Base-by-base conservation (phyloP, 2,888 invertebrate genomes). In the Falcaria lacertinaria region DNA sequence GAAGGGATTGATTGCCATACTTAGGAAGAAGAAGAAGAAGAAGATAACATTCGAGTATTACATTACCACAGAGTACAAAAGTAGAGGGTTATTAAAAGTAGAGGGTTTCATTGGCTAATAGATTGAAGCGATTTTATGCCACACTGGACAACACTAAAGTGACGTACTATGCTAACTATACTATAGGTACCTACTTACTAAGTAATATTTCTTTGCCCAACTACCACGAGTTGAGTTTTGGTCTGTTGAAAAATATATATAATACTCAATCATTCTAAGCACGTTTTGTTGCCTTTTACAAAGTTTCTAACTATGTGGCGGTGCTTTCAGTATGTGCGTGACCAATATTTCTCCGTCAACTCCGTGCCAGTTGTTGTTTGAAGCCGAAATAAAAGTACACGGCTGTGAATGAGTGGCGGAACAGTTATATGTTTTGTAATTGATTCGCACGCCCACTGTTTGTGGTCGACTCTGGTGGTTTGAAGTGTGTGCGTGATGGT, bases 341-440 rank as follows among this genome's bases (percentile, higher is more conserved):
- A 57, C 60, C 50, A 43, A 52, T 47, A 61, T 63, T 60, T 64
- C 57, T 54, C 45, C 53, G n/a, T n/a, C n/a, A n/a, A n/a, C n/a
- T n/a, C n/a, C n/a, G 51, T 64, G 54, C 49, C 52, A 59, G 57
- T 68, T 62, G 50, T 64, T 60, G 56, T 61, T 55, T 68, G 58
- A 54, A 60, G 57, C 63, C 61, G 54, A 60, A 68, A 57, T 52
- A 50, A 48, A 53, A 28, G 25, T 53, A n/a, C n/a, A n/a, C 71
- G 70, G 73, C 77, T 70, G 71, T 70, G 64, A 66, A 65, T 66
- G 67, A 61, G 61, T 58, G 66, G n/a, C n/a, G n/a, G 70, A 71
- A 72, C 65, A 74, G 65, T 73, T 79, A 69, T 60, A 78, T 81
- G 80, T 84, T 85, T 86, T 80, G 79, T 74, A 81, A 76, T 79